Conservation (phyloP, 1,140 invertebrate genomes). For the Neocloeon triangulifer region DNA sequence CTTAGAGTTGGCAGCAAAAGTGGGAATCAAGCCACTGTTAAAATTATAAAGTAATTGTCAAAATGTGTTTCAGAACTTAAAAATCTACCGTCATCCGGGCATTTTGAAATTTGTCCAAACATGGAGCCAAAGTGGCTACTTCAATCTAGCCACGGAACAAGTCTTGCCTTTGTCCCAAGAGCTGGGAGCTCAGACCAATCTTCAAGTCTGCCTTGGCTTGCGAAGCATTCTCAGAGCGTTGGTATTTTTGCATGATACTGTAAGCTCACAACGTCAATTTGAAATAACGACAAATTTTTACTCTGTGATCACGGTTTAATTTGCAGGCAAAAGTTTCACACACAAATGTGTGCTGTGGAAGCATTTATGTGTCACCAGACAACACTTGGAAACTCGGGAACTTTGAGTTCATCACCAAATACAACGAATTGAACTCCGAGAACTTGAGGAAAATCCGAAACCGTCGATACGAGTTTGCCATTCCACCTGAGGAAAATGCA, state of each 20-base stretch:
- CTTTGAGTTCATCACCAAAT: constrained; percentile 47
- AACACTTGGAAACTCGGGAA: constrained; percentile 65
- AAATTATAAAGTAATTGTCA: too few species aligned
- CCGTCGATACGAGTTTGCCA: constrained; percentile 38
- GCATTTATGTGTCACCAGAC: constrained; percentile 58
- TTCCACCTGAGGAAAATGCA: constrained; percentile 43
- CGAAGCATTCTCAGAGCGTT: constrained; percentile 49
- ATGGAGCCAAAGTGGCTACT: constrained; percentile 46
- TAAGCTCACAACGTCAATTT: constrained; percentile 11
- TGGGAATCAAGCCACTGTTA: too few species aligned
- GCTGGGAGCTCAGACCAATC: constrained; percentile 31
- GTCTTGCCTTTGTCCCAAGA: constrained; percentile 41
- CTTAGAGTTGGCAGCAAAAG: too few species aligned
- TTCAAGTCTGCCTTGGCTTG: constrained; percentile 57
- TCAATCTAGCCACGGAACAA: constrained; percentile 51
- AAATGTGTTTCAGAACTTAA: constrained; percentile 58
- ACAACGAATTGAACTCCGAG: constrained; percentile 31
- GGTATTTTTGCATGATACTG: constrained; percentile 55
- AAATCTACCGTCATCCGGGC: constrained; percentile 56
- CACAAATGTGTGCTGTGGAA: constrained; percentile 53
- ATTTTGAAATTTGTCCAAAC: constrained; percentile 57
- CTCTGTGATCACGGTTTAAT: not conserved
- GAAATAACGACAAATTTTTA: too few species aligned
- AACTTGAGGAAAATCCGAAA: constrained; percentile 42
- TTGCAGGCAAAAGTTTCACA: constrained; percentile 42